Evolutionary conservation across 2,797 vertebrate genomes (phyloP).

Genomic region (Clamator glandarius): DNA sequence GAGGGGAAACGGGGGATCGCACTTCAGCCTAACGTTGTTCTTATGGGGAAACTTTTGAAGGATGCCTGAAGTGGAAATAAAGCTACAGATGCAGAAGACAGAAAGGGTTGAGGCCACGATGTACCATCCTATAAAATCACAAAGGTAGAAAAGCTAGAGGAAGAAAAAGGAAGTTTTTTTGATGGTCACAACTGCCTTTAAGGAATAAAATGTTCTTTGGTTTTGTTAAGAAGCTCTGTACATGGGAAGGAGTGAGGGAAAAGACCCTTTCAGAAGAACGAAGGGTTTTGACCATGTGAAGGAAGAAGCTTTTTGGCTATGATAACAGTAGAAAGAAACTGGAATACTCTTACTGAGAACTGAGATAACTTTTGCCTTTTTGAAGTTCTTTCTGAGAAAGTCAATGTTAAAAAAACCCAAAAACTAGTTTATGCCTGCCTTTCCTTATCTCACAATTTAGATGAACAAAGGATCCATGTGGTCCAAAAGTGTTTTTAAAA

Average conservation of each 20-base stretch:
- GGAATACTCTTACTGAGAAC: background rate
- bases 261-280: background rate
- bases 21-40: background rate
- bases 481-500: background rate
- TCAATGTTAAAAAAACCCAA: background rate
- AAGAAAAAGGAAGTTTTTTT: background rate
- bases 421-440: background rate
- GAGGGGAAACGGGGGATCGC: background rate
- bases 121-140: background rate
- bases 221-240: background rate
- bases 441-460: background rate
- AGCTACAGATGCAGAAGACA: background rate
- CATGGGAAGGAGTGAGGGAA: background rate
- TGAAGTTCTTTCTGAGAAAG: background rate
- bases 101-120: background rate
- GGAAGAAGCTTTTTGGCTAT: background rate
- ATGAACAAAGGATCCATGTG: background rate
- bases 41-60: background rate
- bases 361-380: background rate
- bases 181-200: background rate
- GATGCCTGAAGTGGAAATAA: background rate
- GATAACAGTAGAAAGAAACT: background rate
- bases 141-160: background rate
- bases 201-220: background rate
- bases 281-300: background rate